phyloP scores from a whole-genome alignment of 2,888 invertebrate species.

The Patella caerulea region DNA sequence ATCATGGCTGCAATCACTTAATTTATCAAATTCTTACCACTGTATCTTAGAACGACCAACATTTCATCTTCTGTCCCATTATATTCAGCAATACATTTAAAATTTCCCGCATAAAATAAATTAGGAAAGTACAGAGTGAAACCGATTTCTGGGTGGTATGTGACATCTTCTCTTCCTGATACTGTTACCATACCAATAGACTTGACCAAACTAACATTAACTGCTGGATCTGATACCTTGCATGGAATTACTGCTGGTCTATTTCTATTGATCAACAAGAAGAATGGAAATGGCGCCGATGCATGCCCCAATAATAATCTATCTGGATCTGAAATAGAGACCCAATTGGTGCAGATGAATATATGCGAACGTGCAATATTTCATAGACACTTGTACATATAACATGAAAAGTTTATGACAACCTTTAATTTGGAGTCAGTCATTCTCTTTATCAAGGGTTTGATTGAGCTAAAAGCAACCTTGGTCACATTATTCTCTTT shows the following conservation, averaged over 20 bases:
- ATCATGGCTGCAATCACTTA: too few relatives aligned
- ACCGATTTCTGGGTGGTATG: slow-evolving; percentile 44
- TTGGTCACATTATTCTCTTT: too few relatives aligned
- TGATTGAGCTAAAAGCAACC: too few relatives aligned
- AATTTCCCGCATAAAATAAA: slow-evolving; percentile 40
- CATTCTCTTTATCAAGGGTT: too few relatives aligned
- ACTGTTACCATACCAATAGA: slow-evolving; percentile 11
- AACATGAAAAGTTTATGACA: too few relatives aligned
- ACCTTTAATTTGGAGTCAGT: too few relatives aligned
- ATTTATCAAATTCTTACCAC: slow-evolving; percentile 8
- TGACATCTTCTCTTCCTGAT: slow-evolving; percentile 34
- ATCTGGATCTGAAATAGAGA: slow-evolving; percentile 38
- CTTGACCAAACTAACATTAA: slow-evolving; percentile 40
- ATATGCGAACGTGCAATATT: too few relatives aligned
- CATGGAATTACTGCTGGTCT: slow-evolving; percentile 40
- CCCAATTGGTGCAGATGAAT: too few relatives aligned
- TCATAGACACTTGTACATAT: too few relatives aligned
- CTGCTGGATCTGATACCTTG: slow-evolving; percentile 41
- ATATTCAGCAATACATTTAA: slow-evolving; percentile 38
- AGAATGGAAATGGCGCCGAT: slow-evolving; percentile 20
- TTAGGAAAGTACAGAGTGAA: slow-evolving; percentile 46
- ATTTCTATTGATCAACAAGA: slow-evolving; percentile 32
- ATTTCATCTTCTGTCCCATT: slow-evolving; percentile 21
- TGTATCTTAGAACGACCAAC: slow-evolving; percentile 13
- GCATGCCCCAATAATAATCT: slow-evolving; percentile 33